Evolutionary conservation across 30 jellyfish, hydroid and myxozoan genomes (phyloP), one percentile per base, ranked within the genome.

Genomic region (Hydractinia symbiolongicarpus): DNA sequence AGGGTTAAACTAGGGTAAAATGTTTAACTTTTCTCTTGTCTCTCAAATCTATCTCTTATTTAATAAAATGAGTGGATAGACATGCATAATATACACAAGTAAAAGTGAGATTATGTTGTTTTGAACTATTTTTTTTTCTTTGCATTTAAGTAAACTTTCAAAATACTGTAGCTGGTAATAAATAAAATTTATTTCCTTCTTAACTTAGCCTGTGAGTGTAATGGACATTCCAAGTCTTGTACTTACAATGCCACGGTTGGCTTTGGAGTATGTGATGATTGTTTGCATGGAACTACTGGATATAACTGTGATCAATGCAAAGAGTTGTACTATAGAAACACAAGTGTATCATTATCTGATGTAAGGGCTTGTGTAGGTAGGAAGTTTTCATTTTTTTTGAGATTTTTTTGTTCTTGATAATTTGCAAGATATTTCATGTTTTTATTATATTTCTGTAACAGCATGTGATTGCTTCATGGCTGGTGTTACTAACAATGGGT

Each of bases 271-370:
- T 89, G 96, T 83, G 56, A 57, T 53, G 85, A 84, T 19, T 89
- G 96, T 81, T 58, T 15, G 5, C 84, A 84, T 79, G 86, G 86
- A 82, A 89, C 96, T 0, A 84, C 91, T 54, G 96, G 96, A 10
- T 58, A 55, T 62, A 67, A 56, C 50, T 89, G 96, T 66, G 86
- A 89, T 44, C 44, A 64, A 66, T 89, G 96, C 83, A 66, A 89
- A 74, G 96, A 89, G 51, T 55, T 54, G 20, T 80, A 83, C 82
- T 89, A 83, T 79, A 77, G 96, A 76, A 89, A 89, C 82, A 30
- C 81, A 55, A 70, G 84, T 19, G 73, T 58, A 62, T 87, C 96
- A 14, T 20, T 88, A 54, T 76, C 52, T 20, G 54, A 70, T 61
- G 82, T 50, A 40, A 74, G 56, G 66, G 89, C 84, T n/a, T 88